Conservation (phyloP, 2,888 invertebrate species). For the Eristalinus sepulchralis region DNA sequence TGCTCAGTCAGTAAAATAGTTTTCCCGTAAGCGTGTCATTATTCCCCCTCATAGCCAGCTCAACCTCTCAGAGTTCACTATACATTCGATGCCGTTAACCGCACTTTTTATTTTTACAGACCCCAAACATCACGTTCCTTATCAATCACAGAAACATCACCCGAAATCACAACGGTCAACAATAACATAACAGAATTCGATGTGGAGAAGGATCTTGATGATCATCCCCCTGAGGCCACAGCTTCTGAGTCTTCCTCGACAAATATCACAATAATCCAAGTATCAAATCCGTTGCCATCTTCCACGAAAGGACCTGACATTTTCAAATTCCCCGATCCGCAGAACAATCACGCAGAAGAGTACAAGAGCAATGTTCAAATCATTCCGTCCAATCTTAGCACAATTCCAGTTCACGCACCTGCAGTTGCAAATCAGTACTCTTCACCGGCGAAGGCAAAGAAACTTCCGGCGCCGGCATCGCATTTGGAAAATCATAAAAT, state of each 20-base stretch:
- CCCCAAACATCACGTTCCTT: constrained; percentile 79
- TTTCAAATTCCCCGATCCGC: constrained; percentile 78
- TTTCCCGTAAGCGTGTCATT: too few species aligned
- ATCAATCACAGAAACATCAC: constrained; percentile 74
- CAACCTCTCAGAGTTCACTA: too few species aligned
- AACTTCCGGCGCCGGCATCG: constrained; percentile 65
- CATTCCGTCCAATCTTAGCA: constrained; percentile 80
- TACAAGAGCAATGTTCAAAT: constrained; percentile 81
- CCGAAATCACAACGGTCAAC: constrained; percentile 59
- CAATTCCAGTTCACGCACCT: constrained; percentile 77
- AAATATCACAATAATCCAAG: constrained; percentile 85
- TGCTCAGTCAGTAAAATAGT: too few species aligned
- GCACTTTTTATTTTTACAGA: constrained; percentile 69
- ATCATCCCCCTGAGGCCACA: constrained; percentile 34
- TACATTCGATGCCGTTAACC: too few species aligned
- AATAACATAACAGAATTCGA: constrained; percentile 74
- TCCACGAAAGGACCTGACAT: constrained; percentile 76
- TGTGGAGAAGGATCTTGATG: constrained; percentile 67
- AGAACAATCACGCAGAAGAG: constrained; percentile 74
- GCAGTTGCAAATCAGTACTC: constrained; percentile 76
- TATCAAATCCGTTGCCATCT: constrained; percentile 80
- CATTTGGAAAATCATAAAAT: constrained; percentile 74
- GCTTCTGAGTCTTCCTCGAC: constrained; percentile 73
- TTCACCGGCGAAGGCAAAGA: constrained; percentile 75
- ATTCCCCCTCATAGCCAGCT: too few species aligned